phyloP scores from a whole-genome alignment of 1,140 invertebrate genomes.

The Heterodera schachtii region DNA sequence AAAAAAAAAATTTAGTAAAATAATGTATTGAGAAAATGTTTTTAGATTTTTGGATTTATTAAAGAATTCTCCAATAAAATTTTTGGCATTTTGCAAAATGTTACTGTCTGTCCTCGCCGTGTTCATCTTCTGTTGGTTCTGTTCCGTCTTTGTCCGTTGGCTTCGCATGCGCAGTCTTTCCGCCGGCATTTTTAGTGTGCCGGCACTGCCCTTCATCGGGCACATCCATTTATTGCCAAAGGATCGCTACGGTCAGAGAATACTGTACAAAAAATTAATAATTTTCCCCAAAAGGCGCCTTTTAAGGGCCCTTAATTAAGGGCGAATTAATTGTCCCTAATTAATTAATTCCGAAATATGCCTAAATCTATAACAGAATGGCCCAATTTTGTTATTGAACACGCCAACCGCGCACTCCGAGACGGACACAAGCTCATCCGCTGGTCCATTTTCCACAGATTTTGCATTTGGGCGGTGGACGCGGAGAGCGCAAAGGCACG shows the following conservation, averaged over 20 bases:
- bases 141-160: background rate
- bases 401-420: background rate
- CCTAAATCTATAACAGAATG: background rate
- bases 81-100: background rate
- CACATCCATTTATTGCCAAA: slow-evolving; percentile 10
- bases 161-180: background rate
- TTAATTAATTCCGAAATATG: no score
- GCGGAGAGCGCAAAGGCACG: background rate
- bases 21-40: no score
- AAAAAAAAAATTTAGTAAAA: no score
- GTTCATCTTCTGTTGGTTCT: background rate
- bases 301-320: no score
- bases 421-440: background rate
- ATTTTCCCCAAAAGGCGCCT: background rate
- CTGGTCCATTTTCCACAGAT: background rate
- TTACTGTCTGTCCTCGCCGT: background rate
- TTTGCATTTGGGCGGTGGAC: slow-evolving; percentile 1
- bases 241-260: background rate
- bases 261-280: no score
- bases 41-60: no score
- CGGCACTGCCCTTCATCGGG: background rate
- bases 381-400: background rate
- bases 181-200: background rate
- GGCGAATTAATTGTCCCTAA: no score
- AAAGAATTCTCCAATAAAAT: no score